These are phyloP conservation scores for Sebastes alutus DNA, from an alignment of 2,797 vertebrate species.

Conservation along the genomic window DNA sequence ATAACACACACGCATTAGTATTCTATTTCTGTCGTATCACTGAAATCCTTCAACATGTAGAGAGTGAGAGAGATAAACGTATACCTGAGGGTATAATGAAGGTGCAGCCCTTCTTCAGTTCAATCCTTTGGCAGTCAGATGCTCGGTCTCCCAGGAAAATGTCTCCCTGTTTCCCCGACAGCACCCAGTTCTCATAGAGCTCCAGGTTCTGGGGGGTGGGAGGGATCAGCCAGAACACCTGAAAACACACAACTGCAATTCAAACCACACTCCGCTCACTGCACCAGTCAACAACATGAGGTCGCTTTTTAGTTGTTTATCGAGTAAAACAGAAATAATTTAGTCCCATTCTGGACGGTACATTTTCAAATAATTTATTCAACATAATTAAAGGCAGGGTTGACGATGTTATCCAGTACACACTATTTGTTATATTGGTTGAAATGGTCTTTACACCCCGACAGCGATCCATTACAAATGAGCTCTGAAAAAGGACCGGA, in stretches of 20 bases:
- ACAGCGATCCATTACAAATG: too few relatives aligned
- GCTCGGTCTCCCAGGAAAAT: slow-evolving; percentile 94
- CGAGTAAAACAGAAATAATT: background rate
- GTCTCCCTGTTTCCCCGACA: slow-evolving; percentile 97
- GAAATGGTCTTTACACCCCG: too few relatives aligned
- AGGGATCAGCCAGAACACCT: slow-evolving; percentile 98
- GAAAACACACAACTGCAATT: slow-evolving; percentile 26
- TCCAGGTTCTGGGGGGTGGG: slow-evolving; percentile 95
- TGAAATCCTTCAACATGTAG: background rate
- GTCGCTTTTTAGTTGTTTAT: background rate
- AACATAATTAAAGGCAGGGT: background rate
- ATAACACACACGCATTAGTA: background rate
- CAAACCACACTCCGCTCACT: background rate
- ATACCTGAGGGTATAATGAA: slow-evolving; percentile 97
- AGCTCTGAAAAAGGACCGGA: too few relatives aligned
- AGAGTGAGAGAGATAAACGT: background rate
- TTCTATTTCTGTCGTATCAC: background rate
- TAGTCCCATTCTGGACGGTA: background rate
- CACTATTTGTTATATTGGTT: too few relatives aligned
- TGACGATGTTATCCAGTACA: too few relatives aligned
- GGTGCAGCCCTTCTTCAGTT: slow-evolving; percentile 94
- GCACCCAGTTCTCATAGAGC: slow-evolving; percentile 97
- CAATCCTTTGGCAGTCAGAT: slow-evolving; percentile 93
- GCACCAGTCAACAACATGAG: background rate
- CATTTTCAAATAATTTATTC: background rate